phyloP scores from a whole-genome alignment of 2,113 vertebrate genomes.

The Cairina moschata region DNA sequence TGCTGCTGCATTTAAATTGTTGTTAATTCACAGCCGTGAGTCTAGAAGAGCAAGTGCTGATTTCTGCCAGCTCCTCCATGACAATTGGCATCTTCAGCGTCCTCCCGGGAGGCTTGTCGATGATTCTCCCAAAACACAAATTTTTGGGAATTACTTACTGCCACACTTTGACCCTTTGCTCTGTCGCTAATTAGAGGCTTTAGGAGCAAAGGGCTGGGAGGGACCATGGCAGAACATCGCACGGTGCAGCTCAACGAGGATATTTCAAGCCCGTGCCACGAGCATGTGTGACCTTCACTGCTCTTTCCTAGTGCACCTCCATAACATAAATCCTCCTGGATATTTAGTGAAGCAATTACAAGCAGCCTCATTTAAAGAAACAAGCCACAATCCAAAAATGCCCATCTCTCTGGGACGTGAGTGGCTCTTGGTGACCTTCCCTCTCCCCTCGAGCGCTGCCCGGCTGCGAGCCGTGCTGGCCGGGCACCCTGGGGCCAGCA shows the following conservation, averaged over 20 bases:
- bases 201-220: not conserved
- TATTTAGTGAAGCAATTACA: constrained; percentile 65
- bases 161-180: accelerated
- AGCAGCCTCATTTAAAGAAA: constrained; percentile 53
- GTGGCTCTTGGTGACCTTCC: constrained; percentile 33
- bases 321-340: constrained; percentile 61
- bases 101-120: not conserved
- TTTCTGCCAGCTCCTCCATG: not conserved
- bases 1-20: not conserved
- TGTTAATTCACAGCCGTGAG: not conserved
- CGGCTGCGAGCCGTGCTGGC: not conserved
- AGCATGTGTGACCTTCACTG: constrained; percentile 45
- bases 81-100: not conserved
- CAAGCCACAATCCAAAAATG: constrained; percentile 4
- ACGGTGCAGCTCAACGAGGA: not conserved
- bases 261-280: not conserved
- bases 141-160: not conserved
- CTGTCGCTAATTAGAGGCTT: not conserved
- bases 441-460: not conserved
- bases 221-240: not conserved
- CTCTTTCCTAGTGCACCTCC: constrained; percentile 27
- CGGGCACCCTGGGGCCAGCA: not conserved
- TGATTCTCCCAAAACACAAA: not conserved
- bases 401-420: not conserved
- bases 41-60: not conserved